Base-by-base conservation (phyloP, 2,888 invertebrate species). In the Halocaridina rubra region DNA sequence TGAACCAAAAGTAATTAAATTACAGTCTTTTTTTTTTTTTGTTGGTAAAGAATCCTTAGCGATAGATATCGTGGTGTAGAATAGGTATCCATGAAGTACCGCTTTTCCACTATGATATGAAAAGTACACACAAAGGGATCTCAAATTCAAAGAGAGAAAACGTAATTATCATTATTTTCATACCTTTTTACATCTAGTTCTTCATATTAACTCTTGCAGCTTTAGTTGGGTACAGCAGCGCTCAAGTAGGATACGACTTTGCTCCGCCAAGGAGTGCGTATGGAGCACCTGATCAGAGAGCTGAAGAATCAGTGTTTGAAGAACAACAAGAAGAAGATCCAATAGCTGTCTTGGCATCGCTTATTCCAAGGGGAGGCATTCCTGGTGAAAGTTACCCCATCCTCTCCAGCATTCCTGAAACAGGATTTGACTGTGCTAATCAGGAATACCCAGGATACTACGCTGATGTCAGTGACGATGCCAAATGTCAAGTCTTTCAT, bases 381-480 rank as follows among this genome's bases (percentile, higher is more conserved):
- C 78, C 78, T 24, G 78, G 67, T 1, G 78, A 67, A 24, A 39
- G 64, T 32, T 78, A 78, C 67, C 78, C 78, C 0, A 39, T 78
- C 39, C 39, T 78, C 22, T 29, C 78, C 8, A 64, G 27, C 7
- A 22, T 78, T 8, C 78, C 78, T 27, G 78, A 78, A 32, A 78
- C 78, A 10, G 67, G 78, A n/a, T 78, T 78, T 39, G 19, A 24
- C 2, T 78, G 78, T 27, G 78, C 61, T 16, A 67, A 64, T 13
- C 64, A 32, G 19, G 53, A 53, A 10, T 64, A 39, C 22, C 78
- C 78, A 2, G 78, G 78, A 13, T 78, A 78, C 67, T 78, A 78
- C 78, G 78, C 78, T 16, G 78, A 78, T 67, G 24, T n/a, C 16
- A 24, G 64, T 22, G 67, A 67, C 33, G 64, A 39, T 3, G 64